phyloP scores from a whole-genome alignment of 2,797 vertebrate genomes.

The Oryzias dopingdopingensis region DNA sequence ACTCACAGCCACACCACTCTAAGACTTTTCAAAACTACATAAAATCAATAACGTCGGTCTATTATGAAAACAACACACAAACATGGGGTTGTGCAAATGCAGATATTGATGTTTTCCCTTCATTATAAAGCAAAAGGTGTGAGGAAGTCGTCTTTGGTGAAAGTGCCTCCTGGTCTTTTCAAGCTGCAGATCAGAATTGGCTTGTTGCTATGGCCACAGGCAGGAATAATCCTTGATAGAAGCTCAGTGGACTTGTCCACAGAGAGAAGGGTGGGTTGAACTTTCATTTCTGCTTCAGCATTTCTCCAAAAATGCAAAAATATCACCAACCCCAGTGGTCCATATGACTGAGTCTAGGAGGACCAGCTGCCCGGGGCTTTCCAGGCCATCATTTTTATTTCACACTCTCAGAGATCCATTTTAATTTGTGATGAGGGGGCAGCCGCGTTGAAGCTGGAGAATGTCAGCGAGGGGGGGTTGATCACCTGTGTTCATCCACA shows the following conservation, averaged over 20 bases:
- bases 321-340: slow-evolving; percentile 49
- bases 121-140: slow-evolving; percentile 29
- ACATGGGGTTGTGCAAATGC: slow-evolving; percentile 1
- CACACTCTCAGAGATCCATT: slow-evolving; percentile 46
- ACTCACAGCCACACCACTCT: background rate
- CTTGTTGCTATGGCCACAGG: slow-evolving; percentile 73
- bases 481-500: slow-evolving; percentile 26
- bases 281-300: slow-evolving; percentile 54
- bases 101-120: slow-evolving; percentile 24
- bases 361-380: slow-evolving; percentile 60
- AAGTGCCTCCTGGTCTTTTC: slow-evolving; percentile 47
- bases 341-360: slow-evolving; percentile 57
- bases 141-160: slow-evolving; percentile 40
- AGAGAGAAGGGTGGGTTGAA: slow-evolving; percentile 54
- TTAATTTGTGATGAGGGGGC: slow-evolving; percentile 57
- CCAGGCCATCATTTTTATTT: slow-evolving; percentile 66
- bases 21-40: background rate
- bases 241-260: slow-evolving; percentile 32
- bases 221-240: slow-evolving; percentile 48
- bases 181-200: slow-evolving; percentile 38
- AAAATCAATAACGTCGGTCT: slow-evolving; percentile 1
- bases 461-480: slow-evolving; percentile 18
- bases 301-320: slow-evolving; percentile 61
- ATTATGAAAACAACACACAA: background rate
- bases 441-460: slow-evolving; percentile 7